Percentiles rank a stretch among this genome's conserved stretches.
Conservation (phyloP, 1,140 invertebrate species). For the Aphidius ervi region DNA sequence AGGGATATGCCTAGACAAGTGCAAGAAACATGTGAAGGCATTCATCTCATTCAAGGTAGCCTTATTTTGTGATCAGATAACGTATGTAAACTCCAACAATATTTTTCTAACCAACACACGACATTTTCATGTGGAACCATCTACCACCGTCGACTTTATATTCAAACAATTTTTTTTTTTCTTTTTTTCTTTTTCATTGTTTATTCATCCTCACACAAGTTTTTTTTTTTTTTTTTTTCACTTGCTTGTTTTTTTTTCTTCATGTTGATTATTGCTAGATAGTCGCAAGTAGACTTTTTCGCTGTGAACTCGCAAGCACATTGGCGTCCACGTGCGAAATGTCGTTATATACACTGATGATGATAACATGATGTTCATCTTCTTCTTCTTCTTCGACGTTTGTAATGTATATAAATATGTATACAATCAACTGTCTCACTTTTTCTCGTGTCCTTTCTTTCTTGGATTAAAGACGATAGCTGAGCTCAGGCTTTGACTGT, state of each 20-base stretch:
- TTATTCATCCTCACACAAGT: not conserved
- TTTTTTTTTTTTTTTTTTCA: conserved; percentile 3
- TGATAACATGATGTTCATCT: conserved; percentile 12
- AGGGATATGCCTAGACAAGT: conserved; percentile 50
- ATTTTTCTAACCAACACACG: too few relatives aligned
- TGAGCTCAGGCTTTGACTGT: not conserved
- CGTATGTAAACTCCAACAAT: conserved; percentile 42
- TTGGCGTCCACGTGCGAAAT: conserved; percentile 24
- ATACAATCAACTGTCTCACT: too few relatives aligned
- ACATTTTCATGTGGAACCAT: too few relatives aligned
- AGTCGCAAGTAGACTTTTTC: too few relatives aligned
- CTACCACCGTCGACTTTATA: too few relatives aligned
- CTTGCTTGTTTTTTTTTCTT: conserved; percentile 2
- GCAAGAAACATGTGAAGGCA: conserved; percentile 50
- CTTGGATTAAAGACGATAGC: too few relatives aligned
- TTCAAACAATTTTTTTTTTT: not conserved
- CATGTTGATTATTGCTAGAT: too few relatives aligned
- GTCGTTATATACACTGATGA: conserved; percentile 19
- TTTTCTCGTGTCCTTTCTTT: too few relatives aligned
- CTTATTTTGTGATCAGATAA: conserved; percentile 51
- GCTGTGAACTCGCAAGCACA: too few relatives aligned
- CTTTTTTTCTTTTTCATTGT: not conserved
- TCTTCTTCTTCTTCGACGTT: not conserved
- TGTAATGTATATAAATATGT: too few relatives aligned
- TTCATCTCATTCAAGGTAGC: conserved; percentile 52